phyloP scores from a whole-genome alignment of 2,888 invertebrate species.

The Caenorhabditis sinica region DNA sequence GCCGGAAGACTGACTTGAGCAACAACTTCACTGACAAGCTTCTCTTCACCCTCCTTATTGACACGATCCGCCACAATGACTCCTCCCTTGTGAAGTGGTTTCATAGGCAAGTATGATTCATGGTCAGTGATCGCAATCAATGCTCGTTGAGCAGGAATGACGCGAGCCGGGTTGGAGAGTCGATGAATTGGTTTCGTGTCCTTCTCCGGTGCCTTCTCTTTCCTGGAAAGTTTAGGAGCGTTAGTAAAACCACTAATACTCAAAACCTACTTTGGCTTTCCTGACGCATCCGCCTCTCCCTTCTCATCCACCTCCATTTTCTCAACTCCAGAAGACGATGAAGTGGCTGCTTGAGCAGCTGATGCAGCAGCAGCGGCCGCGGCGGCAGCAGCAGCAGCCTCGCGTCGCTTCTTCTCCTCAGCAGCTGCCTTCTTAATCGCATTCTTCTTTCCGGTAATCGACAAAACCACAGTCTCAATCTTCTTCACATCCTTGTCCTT shows the following conservation, averaged over 20 bases:
- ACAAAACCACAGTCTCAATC: conserved; percentile 63
- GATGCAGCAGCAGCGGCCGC: background rate
- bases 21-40: conserved; percentile 52
- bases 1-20: conserved; percentile 33
- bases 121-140: conserved; percentile 37
- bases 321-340: conserved; percentile 16
- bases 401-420: conserved; percentile 42
- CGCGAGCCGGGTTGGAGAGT: conserved; percentile 57
- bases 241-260: no score
- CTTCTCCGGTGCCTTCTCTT: conserved; percentile 26
- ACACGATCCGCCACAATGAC: conserved; percentile 55
- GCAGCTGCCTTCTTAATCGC: conserved; percentile 33
- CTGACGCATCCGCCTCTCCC: conserved; percentile 27
- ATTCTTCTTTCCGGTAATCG: conserved; percentile 65
- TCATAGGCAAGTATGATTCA: conserved; percentile 33
- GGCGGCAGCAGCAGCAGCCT: conserved; percentile 30
- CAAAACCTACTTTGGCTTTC: conserved; percentile 12
- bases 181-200: conserved; percentile 38
- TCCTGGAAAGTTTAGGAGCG: conserved; percentile 1
- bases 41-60: conserved; percentile 20
- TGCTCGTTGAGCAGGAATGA: conserved; percentile 49
- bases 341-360: background rate
- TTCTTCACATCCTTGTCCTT: conserved; percentile 65
- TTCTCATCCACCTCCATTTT: conserved; percentile 55
- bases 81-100: conserved; percentile 53